Conservation (phyloP, 2,113 vertebrate species). For the Arvicanthis niloticus region DNA sequence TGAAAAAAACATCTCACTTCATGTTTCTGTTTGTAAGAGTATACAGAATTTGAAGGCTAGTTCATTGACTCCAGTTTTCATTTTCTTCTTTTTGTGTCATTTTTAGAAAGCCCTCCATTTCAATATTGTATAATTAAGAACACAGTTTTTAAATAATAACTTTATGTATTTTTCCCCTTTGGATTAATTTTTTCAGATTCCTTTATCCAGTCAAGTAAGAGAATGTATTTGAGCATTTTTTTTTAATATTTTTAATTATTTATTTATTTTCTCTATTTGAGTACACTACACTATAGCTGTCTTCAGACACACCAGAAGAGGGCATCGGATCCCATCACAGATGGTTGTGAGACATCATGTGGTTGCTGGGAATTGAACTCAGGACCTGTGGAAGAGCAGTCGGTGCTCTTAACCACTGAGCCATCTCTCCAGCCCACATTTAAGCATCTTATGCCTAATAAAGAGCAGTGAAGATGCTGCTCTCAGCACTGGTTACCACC, state of each 20-base stretch:
- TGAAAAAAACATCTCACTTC: background rate
- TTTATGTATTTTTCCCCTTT: constrained; percentile 22
- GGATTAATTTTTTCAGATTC: background rate
- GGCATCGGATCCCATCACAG: too few relatives aligned
- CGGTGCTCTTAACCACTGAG: too few relatives aligned
- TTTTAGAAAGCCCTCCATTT: constrained; percentile 26
- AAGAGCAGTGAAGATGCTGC: background rate
- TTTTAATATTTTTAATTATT: too few relatives aligned
- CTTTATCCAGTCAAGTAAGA: background rate
- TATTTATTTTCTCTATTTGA: too few relatives aligned
- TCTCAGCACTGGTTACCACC: background rate
- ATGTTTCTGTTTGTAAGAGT: background rate
- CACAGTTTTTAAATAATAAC: constrained; percentile 7
- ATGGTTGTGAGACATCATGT: too few relatives aligned
- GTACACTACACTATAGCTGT: too few relatives aligned
- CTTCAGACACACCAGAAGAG: too few relatives aligned
- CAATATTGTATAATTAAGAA: constrained; percentile 19
- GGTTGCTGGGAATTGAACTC: too few relatives aligned
- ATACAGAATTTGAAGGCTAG: background rate
- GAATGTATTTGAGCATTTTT: background rate
- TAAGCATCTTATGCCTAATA: background rate
- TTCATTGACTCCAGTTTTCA: background rate
- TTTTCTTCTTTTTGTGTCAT: background rate
- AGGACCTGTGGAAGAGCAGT: too few relatives aligned
- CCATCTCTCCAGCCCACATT: too few relatives aligned